Percentiles rank a stretch among this genome's conserved stretches.
Conservation (phyloP, 2,113 vertebrate genomes). For the Cairina moschata region DNA sequence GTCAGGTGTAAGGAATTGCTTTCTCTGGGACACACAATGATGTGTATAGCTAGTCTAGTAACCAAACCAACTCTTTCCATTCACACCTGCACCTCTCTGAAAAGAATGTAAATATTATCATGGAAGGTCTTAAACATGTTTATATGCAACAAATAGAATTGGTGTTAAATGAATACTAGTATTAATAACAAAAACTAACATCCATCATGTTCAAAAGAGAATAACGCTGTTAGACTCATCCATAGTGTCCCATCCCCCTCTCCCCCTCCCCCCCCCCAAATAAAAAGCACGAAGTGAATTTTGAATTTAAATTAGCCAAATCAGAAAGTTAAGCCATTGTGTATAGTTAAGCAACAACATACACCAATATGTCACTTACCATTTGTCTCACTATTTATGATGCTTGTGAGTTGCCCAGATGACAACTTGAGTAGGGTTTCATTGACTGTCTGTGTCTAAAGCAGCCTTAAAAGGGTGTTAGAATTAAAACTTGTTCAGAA, state of each 20-base stretch:
- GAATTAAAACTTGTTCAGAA: neutral
- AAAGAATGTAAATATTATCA: neutral
- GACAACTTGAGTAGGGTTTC: neutral
- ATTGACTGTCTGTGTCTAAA: neutral
- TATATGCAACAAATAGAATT: neutral
- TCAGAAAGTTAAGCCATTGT: neutral
- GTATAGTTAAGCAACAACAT: neutral
- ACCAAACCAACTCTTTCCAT: neutral
- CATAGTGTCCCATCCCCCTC: neutral
- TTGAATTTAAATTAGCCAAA: neutral
- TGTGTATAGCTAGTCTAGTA: neutral
- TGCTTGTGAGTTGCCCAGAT: neutral
- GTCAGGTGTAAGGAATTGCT: neutral
- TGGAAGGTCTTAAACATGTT: neutral
- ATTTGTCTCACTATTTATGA: neutral
- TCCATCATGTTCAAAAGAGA: neutral
- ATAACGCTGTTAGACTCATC: neutral
- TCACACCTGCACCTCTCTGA: neutral
- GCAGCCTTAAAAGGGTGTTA: neutral
- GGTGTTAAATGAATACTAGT: neutral
- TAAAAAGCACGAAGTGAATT: neutral
- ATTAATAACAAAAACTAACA: neutral
- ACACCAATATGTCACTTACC: fast-evolving
- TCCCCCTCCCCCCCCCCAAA: neutral
- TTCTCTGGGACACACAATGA: neutral